A percentile compares a stretch with the other conserved stretches of the same genome.
phyloP scores from a whole-genome alignment of 2,113 vertebrate genomes.

The Equus przewalskii region DNA sequence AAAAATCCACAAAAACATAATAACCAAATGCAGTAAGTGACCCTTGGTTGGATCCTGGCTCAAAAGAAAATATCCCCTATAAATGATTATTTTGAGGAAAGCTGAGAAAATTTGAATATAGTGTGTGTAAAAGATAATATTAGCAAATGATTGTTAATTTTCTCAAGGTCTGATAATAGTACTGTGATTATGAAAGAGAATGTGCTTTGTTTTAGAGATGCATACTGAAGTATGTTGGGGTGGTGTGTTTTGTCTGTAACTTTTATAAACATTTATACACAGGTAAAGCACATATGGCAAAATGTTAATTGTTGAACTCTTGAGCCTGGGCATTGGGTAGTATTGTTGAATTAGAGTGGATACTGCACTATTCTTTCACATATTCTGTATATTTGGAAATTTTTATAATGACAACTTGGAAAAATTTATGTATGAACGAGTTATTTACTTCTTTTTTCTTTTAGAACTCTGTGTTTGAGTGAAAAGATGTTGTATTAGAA shows the following conservation, averaged over 20 bases:
- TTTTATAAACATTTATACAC: not conserved
- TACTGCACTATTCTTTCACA: not conserved
- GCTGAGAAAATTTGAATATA: not conserved
- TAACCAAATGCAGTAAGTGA: not conserved
- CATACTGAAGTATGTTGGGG: not conserved
- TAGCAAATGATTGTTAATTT: not conserved
- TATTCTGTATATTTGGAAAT: not conserved
- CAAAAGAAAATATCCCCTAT: not conserved
- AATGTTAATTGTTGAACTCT: not conserved
- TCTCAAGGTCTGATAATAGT: not conserved
- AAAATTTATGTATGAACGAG: not conserved
- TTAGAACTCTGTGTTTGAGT: not conserved
- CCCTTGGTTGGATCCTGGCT: not conserved
- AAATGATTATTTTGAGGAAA: not conserved
- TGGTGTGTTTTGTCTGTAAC: not conserved
- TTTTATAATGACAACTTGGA: not conserved
- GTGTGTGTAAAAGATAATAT: not conserved
- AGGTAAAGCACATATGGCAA: not conserved
- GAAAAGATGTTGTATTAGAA: not conserved
- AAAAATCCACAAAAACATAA: not conserved
- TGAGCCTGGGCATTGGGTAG: not conserved
- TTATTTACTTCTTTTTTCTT: not conserved
- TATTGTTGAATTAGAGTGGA: not conserved
- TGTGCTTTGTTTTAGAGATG: not conserved
- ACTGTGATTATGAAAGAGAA: slow-evolving; percentile 1